phyloP scores from a whole-genome alignment of 2,888 invertebrate genomes.

The Scaptodrosophila latifasciaeformis region DNA sequence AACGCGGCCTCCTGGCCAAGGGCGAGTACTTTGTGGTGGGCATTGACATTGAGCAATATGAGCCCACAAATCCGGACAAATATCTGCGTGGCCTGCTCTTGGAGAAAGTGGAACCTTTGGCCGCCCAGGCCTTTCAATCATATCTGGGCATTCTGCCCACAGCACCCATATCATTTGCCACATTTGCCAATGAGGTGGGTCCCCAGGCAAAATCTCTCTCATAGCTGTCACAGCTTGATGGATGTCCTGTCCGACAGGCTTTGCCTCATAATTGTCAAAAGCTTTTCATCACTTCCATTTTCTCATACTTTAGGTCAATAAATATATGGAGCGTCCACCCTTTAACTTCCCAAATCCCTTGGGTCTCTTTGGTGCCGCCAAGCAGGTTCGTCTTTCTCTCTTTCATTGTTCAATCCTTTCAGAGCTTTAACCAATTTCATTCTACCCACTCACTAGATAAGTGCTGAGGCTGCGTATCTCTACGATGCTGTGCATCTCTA shows the following conservation, averaged over 20 bases:
- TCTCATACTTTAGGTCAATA: constrained; percentile 83
- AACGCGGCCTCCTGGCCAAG: constrained; percentile 86
- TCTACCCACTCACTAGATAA: constrained; percentile 78
- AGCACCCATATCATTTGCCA: constrained; percentile 82
- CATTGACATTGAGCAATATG: constrained; percentile 92
- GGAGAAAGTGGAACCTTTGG: constrained; percentile 77
- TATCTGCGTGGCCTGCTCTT: constrained; percentile 87
- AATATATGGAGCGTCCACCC: constrained; percentile 88
- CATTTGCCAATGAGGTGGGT: constrained; percentile 79
- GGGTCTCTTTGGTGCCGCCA: constrained; percentile 82
- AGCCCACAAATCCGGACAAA: constrained; percentile 83
- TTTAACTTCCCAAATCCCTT: constrained; percentile 91
- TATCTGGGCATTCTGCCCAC: constrained; percentile 90
- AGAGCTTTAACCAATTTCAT: constrained; percentile 1
- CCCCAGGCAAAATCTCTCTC: background rate
- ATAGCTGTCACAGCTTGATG: constrained; percentile 16
- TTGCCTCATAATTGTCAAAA: constrained; percentile 18
- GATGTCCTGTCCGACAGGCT: constrained; percentile 17
- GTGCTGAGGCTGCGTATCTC: constrained; percentile 91
- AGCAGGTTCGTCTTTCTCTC: constrained; percentile 77
- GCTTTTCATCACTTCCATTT: constrained; percentile 14
- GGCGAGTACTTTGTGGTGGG: constrained; percentile 97
- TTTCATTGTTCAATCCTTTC: constrained; percentile 6
- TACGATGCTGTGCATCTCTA: constrained; percentile 96
- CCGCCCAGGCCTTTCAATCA: constrained; percentile 84